phyloP scores from a whole-genome alignment of 2,888 invertebrate genomes.

The Nudaria mundana region DNA sequence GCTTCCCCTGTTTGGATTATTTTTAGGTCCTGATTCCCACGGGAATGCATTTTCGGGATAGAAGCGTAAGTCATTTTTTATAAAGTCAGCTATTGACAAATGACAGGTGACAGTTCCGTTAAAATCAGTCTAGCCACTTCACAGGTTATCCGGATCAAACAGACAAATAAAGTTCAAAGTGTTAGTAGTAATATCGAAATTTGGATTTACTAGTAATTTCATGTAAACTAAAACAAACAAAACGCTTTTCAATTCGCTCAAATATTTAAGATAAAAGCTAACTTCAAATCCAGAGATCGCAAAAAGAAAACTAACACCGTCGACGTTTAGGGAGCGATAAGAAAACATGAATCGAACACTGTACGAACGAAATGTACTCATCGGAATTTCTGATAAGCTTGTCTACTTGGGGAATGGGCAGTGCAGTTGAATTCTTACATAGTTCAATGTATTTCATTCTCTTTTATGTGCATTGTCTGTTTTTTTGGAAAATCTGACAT shows the following conservation, averaged over 20 bases:
- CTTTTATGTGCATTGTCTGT: slow-evolving; percentile 16
- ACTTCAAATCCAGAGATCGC: slow-evolving; percentile 13
- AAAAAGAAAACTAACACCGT: slow-evolving; percentile 21
- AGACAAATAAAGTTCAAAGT: no score
- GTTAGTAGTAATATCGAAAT: no score
- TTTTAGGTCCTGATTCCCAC: no score
- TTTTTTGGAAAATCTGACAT: slow-evolving; percentile 15
- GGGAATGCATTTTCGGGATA: no score
- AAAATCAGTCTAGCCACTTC: no score
- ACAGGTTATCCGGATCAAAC: no score
- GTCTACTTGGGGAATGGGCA: slow-evolving; percentile 32
- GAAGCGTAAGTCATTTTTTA: no score
- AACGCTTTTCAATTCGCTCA: neutral
- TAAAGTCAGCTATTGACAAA: no score
- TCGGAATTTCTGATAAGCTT: slow-evolving; percentile 38
- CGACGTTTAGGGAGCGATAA: slow-evolving; percentile 33
- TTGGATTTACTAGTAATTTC: no score
- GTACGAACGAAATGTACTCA: slow-evolving; percentile 35
- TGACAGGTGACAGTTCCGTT: no score
- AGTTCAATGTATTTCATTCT: slow-evolving; percentile 17
- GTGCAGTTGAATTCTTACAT: slow-evolving; percentile 36
- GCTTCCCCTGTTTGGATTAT: no score
- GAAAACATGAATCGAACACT: slow-evolving; percentile 30
- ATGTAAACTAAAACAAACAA: slow-evolving; percentile 8
- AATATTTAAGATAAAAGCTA: slow-evolving; percentile 20